Evolutionary conservation across 1,140 invertebrate genomes (phyloP).

Genomic region (Drosophila insularis): DNA sequence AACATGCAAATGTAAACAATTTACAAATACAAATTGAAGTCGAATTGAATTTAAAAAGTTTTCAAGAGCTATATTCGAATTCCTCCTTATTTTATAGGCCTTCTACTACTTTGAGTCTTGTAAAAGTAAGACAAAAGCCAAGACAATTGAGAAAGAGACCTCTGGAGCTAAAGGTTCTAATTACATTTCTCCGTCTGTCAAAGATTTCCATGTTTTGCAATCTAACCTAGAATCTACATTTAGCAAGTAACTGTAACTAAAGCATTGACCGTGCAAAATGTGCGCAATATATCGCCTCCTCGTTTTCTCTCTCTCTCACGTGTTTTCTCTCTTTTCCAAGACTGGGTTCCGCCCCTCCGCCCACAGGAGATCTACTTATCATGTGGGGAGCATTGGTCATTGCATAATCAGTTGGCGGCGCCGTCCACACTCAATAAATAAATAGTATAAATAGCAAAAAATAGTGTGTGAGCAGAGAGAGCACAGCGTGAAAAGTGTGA

Average conservation of each 20-base stretch:
- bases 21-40: too few species aligned
- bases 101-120: too few species aligned
- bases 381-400: conserved; percentile 33
- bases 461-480: conserved; percentile 57
- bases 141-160: neutral
- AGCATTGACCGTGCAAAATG: conserved; percentile 2
- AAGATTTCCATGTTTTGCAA: neutral
- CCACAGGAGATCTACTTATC: conserved; percentile 1
- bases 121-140: neutral
- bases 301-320: neutral
- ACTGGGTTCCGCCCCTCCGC: neutral
- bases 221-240: neutral
- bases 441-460: conserved; percentile 71
- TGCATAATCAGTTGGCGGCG: conserved; percentile 64
- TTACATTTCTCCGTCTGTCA: neutral
- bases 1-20: too few species aligned
- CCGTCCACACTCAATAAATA: conserved; percentile 63
- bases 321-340: conserved; percentile 6
- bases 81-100: too few species aligned
- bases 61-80: too few species aligned
- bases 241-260: conserved; percentile 9
- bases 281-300: neutral
- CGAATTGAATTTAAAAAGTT: too few species aligned
- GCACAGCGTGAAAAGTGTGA: conserved; percentile 56
- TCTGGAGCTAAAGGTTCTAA: neutral